Conservation (phyloP, 2,113 vertebrate species). For the Nematolebias whitei region DNA sequence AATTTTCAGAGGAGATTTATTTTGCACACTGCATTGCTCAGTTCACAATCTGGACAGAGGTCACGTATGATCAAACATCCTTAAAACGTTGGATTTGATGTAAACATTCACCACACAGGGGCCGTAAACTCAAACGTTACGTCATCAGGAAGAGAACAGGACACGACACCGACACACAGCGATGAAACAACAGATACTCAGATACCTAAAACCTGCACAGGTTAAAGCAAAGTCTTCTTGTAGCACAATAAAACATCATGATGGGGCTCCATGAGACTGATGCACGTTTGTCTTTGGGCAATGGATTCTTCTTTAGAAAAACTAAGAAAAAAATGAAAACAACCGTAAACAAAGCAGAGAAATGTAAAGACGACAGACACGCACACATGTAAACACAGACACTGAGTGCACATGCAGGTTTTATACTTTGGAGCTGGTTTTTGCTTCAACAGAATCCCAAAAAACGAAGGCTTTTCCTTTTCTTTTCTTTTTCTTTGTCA, state of each 20-base stretch:
- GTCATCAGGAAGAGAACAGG: slow-evolving; percentile 63
- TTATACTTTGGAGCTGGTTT: neutral
- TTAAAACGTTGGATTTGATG: slow-evolving; percentile 54
- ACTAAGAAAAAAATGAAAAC: slow-evolving; percentile 9
- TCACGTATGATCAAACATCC: slow-evolving; percentile 60
- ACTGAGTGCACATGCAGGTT: slow-evolving; percentile 48
- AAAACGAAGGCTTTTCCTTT: neutral
- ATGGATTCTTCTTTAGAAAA: slow-evolving; percentile 19
- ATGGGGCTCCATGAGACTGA: slow-evolving; percentile 19
- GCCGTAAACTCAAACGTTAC: slow-evolving; percentile 61
- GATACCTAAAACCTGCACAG: slow-evolving; percentile 28
- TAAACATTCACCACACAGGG: slow-evolving; percentile 57
- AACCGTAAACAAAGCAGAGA: slow-evolving; percentile 24
- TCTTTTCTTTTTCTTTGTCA: neutral
- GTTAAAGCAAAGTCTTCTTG: no score
- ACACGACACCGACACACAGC: slow-evolving; percentile 66
- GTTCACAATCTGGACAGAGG: slow-evolving; percentile 63
- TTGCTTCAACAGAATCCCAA: neutral
- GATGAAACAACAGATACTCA: slow-evolving; percentile 50
- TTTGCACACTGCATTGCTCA: slow-evolving; percentile 68
- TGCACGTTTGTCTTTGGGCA: slow-evolving; percentile 12
- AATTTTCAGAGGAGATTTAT: slow-evolving; percentile 69
- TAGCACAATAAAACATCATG: neutral
- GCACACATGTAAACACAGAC: slow-evolving; percentile 28
- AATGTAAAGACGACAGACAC: slow-evolving; percentile 32